Base-by-base conservation (phyloP, 2,113 vertebrate genomes). In the Bufo gargarizans region DNA sequence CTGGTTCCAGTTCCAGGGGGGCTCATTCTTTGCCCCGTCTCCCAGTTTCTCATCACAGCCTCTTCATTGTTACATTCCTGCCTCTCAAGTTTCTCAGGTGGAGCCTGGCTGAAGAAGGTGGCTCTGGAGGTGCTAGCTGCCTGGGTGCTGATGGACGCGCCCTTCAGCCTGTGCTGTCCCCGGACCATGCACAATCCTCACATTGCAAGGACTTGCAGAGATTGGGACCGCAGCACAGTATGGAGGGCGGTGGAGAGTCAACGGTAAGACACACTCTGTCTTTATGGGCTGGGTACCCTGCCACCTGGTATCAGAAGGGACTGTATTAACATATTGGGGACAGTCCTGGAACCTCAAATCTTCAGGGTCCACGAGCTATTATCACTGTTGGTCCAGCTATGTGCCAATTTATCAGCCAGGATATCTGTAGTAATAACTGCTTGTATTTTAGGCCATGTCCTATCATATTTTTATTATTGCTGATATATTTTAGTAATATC, bases 81-180 rank as follows among this genome's bases (percentile, higher is more conserved):
- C 67, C 12, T 82, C 78, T 88, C 79, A 8, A 43, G 79, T 88
- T 88, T 82, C 86, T 76, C 79, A 82, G 79, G 86, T 88, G 86
- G 69, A 61, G 67, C 53, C 55, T 74, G 65, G 43, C 67, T 59
- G 33, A 65, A 69, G 79, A 69, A 82, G 77, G 86, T 82, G 67
- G 79, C 53, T 76, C 53, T 50, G 58, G 86, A 74, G 56, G 67
- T 88, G 67, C 79, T 45, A 50, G 45, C 47, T 45, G 33, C 59
- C 53, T 14, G 86, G 71, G 86, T 81, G 86, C 49, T 82, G 86
- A 88, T 88, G 79, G 86, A 88, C 67, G 86, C 45, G 86, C 69
- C 86, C 86, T 88, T 88, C 67, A 76, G 20, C 55, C 77, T 63
- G 12, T 22, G 67, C 86, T 63, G 53, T 67, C 65, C 86, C 67